Conservation (phyloP, 2,888 invertebrate genomes). For the Ypsolopha sequella region DNA sequence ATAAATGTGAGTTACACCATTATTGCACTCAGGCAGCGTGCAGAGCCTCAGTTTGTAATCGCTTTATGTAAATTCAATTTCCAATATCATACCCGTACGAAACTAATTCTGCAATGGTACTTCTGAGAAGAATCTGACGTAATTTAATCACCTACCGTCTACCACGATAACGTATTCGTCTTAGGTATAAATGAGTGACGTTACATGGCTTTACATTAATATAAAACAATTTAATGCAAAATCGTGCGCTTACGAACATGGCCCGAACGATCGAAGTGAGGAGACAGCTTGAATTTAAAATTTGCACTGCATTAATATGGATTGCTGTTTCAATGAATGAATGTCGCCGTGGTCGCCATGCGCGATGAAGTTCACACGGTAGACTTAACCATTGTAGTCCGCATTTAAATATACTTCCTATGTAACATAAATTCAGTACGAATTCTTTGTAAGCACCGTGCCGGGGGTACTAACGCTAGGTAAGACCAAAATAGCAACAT, state of each 20-base stretch:
- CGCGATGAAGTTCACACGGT: slow-evolving; percentile 68
- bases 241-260: slow-evolving; percentile 63
- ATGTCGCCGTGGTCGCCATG: slow-evolving; percentile 63
- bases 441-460: slow-evolving; percentile 66
- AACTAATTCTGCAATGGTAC: too few relatives aligned
- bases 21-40: too few relatives aligned
- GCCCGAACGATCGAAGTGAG: slow-evolving; percentile 54
- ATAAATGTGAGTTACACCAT: too few relatives aligned
- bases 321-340: slow-evolving; percentile 69
- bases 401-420: slow-evolving; percentile 69
- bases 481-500: slow-evolving; percentile 51
- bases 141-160: not conserved
- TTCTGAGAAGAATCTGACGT: too few relatives aligned
- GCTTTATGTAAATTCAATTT: too few relatives aligned
- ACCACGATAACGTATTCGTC: slow-evolving; percentile 39
- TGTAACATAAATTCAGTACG: slow-evolving; percentile 61
- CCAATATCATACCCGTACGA: too few relatives aligned
- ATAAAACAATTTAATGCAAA: slow-evolving; percentile 64
- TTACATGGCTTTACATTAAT: slow-evolving; percentile 52
- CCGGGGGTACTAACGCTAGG: slow-evolving; percentile 41
- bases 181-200: slow-evolving; percentile 42
- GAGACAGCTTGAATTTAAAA: slow-evolving; percentile 65
- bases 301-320: slow-evolving; percentile 71
- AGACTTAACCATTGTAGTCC: slow-evolving; percentile 61
- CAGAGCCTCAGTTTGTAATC: too few relatives aligned